Base-by-base conservation (phyloP, 1,140 invertebrate genomes). In the Panagrolaimus sp. region DNA sequence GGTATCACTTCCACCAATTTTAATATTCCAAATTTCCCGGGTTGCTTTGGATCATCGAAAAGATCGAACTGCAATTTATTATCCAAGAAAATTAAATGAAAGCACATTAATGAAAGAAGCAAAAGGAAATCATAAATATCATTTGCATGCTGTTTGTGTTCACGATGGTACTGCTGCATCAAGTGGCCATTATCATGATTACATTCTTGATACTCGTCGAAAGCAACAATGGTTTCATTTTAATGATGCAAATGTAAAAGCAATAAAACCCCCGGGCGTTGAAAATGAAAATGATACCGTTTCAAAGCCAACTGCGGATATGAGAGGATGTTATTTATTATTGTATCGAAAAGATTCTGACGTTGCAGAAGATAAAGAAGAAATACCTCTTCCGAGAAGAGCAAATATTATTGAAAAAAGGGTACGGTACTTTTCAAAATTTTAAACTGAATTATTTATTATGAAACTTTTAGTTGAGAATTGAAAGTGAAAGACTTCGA, bases 11-110 rank as follows among this genome's bases (percentile, higher is more conserved):
- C 52, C 52, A 21, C 52, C 52, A 28, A 28, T 58, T 6, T 21
- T 58, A 28, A 58, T 58, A 58, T 58, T 58, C 4, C 52, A 58
- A 21, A 58, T 58, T 58, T 58, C 52, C 10, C 21, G 52, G 15
- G 52, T 58, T 21, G 12, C 52, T 12, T 21, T 58, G 15, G 52
- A 58, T 58, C 52, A 58, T 12, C 21, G 28, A 28, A 58, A 58
- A 21, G 52, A 58, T 17, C 52, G 52, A 1, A 58, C 52, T 17
- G 15, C 52, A 12, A 58, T 58, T 12, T n/a, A 58, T 21, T 58
- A 58, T 58, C 52, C 52, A 21, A 58, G 52, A 28, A 28, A 58
- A 8, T 12, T 58, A 4, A 58, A 58, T 28, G 52, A 58, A 58
- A 26, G 14, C 12, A 21, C 21, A 2, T 21, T 58, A 24, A 21